Evolutionary conservation across 2,888 invertebrate species (phyloP).

Genomic region (Lagria hirta): DNA sequence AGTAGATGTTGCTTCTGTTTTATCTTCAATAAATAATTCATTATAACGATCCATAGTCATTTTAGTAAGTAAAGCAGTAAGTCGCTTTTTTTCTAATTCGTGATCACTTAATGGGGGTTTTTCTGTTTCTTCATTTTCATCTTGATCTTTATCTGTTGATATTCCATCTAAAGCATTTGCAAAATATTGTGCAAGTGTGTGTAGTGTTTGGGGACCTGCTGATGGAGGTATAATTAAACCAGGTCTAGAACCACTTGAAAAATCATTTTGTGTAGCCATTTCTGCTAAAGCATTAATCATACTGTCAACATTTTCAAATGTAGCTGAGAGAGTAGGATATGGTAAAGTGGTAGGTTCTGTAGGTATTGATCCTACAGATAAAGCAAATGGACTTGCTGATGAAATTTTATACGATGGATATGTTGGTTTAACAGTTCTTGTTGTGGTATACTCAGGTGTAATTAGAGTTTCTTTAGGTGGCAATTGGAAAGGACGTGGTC

Average conservation of each 20-base stretch:
- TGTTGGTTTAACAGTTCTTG: constrained; percentile 15
- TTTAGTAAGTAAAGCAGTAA: constrained; percentile 65
- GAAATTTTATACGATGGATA: constrained; percentile 43
- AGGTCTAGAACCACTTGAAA: constrained; percentile 57
- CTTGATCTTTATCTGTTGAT: constrained; percentile 51
- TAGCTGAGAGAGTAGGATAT: constrained; percentile 44
- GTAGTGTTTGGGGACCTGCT: constrained; percentile 74
- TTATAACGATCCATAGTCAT: constrained; percentile 68
- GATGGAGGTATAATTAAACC: constrained; percentile 73
- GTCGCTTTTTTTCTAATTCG: constrained; percentile 52
- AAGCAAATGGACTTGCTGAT: constrained; percentile 48
- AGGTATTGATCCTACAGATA: constrained; percentile 37
- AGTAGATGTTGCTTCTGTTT: constrained; percentile 33
- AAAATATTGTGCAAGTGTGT: constrained; percentile 78
- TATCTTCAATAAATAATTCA: constrained; percentile 51
- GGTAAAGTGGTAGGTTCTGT: constrained; percentile 48
- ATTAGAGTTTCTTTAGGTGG: constrained; percentile 7
- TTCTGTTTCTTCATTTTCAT: constrained; percentile 36
- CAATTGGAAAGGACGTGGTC: constrained; percentile 39
- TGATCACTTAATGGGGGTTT: constrained; percentile 31
- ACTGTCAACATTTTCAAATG: constrained; percentile 68
- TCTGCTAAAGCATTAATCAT: constrained; percentile 69
- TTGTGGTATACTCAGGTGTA: constrained; percentile 6
- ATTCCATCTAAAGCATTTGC: constrained; percentile 68
- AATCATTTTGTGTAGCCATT: constrained; percentile 59